Conservation (phyloP, 2,888 invertebrate genomes). For the Heliconius cydno region DNA sequence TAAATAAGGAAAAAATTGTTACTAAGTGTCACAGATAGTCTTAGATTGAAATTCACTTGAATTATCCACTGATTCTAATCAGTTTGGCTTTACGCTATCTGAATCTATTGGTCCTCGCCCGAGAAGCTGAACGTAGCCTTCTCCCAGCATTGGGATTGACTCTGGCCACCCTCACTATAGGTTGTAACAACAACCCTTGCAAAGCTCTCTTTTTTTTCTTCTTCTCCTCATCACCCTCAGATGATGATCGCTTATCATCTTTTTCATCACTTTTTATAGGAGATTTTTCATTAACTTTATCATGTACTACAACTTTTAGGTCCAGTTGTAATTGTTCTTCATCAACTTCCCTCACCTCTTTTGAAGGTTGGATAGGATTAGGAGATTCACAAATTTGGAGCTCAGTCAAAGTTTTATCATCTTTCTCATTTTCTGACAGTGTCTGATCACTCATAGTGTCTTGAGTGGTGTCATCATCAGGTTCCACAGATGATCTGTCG, state of each 20-base stretch:
- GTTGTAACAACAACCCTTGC: constrained; percentile 81
- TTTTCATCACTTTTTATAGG: constrained; percentile 53
- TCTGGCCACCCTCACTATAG: constrained; percentile 86
- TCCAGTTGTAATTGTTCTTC: constrained; percentile 53
- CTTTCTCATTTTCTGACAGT: constrained; percentile 58
- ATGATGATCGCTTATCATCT: constrained; percentile 54
- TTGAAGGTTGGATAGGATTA: constrained; percentile 37
- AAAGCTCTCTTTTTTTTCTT: constrained; percentile 65
- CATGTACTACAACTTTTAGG: constrained; percentile 58
- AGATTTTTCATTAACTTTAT: constrained; percentile 47
- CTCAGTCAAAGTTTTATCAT: constrained; percentile 53
- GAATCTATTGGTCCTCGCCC: constrained; percentile 52
- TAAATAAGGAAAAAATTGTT: not conserved
- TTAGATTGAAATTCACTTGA: not conserved
- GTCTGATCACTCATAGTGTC: constrained; percentile 64
- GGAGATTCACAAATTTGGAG: constrained; percentile 38
- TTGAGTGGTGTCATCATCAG: constrained; percentile 66
- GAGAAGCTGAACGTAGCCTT: constrained; percentile 66
- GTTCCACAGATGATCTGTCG: constrained; percentile 67
- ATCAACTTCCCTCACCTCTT: constrained; percentile 48
- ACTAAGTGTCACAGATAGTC: constrained; percentile 13
- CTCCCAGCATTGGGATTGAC: constrained; percentile 76
- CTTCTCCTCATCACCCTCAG: constrained; percentile 60
- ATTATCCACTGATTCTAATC: constrained; percentile 44
- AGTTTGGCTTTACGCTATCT: constrained; percentile 61